A percentile compares a stretch with the other conserved stretches of the same genome.
Conservation (phyloP, 1,140 invertebrate species). For the Caerostris extrusa region DNA sequence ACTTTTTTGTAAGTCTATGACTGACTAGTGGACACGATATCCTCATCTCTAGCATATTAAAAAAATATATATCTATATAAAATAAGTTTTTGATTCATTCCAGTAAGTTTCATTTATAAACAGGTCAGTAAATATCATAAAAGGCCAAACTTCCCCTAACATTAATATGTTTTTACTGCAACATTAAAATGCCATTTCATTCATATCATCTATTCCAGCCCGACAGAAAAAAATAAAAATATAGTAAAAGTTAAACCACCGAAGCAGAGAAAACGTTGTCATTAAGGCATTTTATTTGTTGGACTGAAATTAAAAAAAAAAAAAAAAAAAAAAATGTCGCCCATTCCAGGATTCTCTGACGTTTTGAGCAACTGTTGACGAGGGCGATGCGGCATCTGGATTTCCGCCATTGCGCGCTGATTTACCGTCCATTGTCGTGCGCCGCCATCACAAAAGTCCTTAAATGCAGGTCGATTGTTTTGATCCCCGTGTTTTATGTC, state of each 20-base stretch:
- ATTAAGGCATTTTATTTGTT: background rate
- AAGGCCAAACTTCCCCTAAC: too few species aligned
- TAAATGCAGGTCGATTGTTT: constrained; percentile 31
- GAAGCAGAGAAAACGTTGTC: background rate
- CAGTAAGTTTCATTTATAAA: too few species aligned
- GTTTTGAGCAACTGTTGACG: constrained; percentile 10
- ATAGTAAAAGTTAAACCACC: background rate
- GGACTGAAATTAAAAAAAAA: background rate
- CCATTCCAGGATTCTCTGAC: background rate
- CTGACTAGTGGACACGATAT: too few species aligned
- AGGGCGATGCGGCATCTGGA: background rate
- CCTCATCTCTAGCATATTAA: too few species aligned
- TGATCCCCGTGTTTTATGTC: background rate
- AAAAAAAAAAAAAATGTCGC: background rate
- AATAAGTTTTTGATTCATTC: too few species aligned
- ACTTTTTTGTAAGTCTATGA: too few species aligned
- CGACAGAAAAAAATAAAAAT: too few species aligned
- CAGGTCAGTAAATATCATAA: too few species aligned
- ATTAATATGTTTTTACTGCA: too few species aligned
- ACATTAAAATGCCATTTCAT: too few species aligned
- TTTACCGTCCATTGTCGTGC: constrained; percentile 18
- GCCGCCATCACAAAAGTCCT: background rate
- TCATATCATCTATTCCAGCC: too few species aligned
- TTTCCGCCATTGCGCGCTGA: background rate
- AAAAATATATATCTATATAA: too few species aligned